Base-by-base conservation (phyloP, 2,113 vertebrate genomes). In the Tonatia bakeri region DNA sequence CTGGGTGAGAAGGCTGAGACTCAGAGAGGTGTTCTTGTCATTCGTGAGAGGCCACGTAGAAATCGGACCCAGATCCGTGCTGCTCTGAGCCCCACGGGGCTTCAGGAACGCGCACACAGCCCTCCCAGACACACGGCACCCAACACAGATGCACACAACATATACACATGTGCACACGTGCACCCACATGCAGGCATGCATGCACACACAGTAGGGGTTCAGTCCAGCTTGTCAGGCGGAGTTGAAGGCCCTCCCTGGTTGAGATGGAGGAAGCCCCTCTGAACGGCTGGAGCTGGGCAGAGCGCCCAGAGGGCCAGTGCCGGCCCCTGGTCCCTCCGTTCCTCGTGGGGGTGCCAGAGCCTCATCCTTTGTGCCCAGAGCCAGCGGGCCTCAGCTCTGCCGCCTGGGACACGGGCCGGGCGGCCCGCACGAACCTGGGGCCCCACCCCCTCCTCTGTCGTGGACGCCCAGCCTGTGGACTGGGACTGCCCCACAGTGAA, bases 381-480 rank as follows among this genome's bases (percentile, higher is more conserved):
- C 79, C 75, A 64, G 11, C 17, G n/a, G 24, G 31, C 79, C 83
- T 87, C n/a, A 3, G 77, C 45, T 50, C 47, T 61, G 47, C 7
- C 12, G 8, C 22, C 31, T 1, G 33, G 85, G 28, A 26, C n/a
- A 67, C 1, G 0, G 40, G 8, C 33, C 0, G 1, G 45, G 54
- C 0, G 1, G 59, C 15, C 69, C 17, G 50, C 84, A 56, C 0
- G 0, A 22, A 1, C 0, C 19, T 0, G 9, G 40, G 9, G 1
- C 17, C 31, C n/a, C 54, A 4, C 3, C 7, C 11, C 73, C 22
- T 19, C 6, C 17, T 2, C 67, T 19, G 1, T 1, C 1, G 4
- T 22, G 43, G 38, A 13, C 0, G 19, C 65, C 24, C 22, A 31
- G 76, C 36, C 13, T 14, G 7, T 13, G 31, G 38, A 2, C n/a